These are phyloP conservation scores for Priocnemis perturbator DNA, from an alignment of 2,888 invertebrate species.

Conservation along the genomic window DNA sequence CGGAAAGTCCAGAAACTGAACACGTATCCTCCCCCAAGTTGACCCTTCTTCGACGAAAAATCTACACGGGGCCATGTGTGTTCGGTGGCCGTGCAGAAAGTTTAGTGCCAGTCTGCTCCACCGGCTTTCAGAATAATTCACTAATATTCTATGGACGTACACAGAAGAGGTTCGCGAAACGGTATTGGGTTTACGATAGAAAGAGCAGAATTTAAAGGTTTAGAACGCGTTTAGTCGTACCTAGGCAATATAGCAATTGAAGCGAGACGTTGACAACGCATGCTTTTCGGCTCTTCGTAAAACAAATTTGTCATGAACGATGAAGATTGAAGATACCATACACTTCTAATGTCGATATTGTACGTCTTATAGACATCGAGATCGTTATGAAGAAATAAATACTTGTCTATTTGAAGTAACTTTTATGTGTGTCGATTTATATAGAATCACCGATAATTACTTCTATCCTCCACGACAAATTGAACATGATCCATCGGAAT, in stretches of 20 bases:
- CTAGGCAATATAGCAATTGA: no score
- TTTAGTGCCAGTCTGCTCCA: slow-evolving; percentile 39
- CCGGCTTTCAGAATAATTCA: slow-evolving; percentile 44
- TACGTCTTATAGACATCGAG: no score
- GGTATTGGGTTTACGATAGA: no score
- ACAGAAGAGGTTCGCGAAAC: no score
- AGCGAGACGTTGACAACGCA: no score
- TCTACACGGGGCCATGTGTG: slow-evolving; percentile 30
- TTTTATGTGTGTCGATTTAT: neutral
- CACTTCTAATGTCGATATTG: no score
- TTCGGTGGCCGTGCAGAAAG: slow-evolving; percentile 17
- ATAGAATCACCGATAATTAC: neutral
- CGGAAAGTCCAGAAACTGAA: slow-evolving; percentile 35
- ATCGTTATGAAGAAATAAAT: no score
- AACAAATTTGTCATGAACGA: no score
- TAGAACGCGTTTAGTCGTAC: no score
- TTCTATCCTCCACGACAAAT: neutral
- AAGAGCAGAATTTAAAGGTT: no score
- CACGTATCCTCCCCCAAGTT: slow-evolving; percentile 34
- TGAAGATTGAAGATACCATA: no score
- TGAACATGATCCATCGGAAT: neutral
- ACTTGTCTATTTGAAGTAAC: slow-evolving; percentile 5
- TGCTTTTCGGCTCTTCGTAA: no score
- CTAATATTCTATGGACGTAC: slow-evolving; percentile 17
- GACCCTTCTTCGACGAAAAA: slow-evolving; percentile 47